phyloP scores from a whole-genome alignment of 2,797 vertebrate genomes.

The Anguilla pacifica region DNA sequence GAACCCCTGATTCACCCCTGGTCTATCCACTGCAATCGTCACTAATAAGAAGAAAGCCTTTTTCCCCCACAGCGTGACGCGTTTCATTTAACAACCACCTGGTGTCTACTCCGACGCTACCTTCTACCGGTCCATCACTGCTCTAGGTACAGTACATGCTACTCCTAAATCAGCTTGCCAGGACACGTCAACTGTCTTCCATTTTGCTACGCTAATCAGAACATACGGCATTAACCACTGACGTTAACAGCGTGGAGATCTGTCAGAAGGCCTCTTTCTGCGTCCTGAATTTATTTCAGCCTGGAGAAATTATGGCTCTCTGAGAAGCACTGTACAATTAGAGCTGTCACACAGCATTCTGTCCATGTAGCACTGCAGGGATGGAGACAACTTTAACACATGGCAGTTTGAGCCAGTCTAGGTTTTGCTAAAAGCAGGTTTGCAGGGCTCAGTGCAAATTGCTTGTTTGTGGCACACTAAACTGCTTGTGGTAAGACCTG shows the following conservation, averaged over 20 bases:
- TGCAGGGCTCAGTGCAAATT: background rate
- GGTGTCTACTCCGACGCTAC: constrained; percentile 12
- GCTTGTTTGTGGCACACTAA: background rate
- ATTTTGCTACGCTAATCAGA: background rate
- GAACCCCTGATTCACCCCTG: constrained; percentile 56
- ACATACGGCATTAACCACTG: background rate
- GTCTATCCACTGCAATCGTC: constrained; percentile 47
- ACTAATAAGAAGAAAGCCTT: constrained; percentile 43
- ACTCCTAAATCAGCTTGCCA: background rate
- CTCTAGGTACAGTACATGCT: background rate
- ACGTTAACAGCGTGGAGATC: background rate
- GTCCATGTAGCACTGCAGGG: background rate
- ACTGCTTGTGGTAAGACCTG: background rate
- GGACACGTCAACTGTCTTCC: background rate
- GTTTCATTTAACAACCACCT: constrained; percentile 44
- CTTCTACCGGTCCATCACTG: background rate
- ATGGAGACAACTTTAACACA: background rate
- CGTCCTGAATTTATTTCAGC: background rate
- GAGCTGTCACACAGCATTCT: background rate
- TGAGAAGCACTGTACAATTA: background rate
- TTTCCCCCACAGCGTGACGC: constrained; percentile 37
- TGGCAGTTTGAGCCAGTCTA: constrained; percentile 13
- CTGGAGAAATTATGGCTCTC: background rate
- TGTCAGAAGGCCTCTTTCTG: background rate
- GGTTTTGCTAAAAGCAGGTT: background rate